Evolutionary conservation across 2,113 vertebrate genomes (phyloP), one percentile per base, ranked within the genome.

Genomic region (Sorex araneus): DNA sequence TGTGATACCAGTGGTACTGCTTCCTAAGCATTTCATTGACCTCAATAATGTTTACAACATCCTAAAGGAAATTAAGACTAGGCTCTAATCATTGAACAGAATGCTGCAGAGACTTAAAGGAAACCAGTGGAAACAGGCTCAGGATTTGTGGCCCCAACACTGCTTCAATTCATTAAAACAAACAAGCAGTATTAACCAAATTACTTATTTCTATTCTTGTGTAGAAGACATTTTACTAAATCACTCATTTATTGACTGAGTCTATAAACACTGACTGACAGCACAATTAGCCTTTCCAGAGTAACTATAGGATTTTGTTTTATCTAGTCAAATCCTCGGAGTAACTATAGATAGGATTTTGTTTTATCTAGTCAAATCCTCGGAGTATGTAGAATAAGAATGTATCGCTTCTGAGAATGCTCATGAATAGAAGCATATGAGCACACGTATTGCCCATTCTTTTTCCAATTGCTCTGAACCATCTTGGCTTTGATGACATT

Each of bases 11-110:
- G 0, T 75, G 16, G 4, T 60, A 1, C 9, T 70, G 8, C 32
- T 90, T 94, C 10, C 47, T 75, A 95, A 94, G 94, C 67, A 76
- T 78, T 7, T 77, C 16, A 85, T 63, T 89, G 64, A 92, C 90
- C 45, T 74, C 28, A 70, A 80, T 9, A 66, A 92, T 66, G 11
- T 54, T 87, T 84, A 81, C 78, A 85, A 60, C 69, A 73, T 45
- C 10, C 25, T 28, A 64, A 87, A 64, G 36, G 84, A 84, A 70
- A 18, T 3, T 30, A 70, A 54, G 12, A 47, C 15, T 84, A 8
- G 92, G 9, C 40, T 84, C 16, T 90, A 50, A 25, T 82, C 13
- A 63, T 27, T 50, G 54, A 69, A 54, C 63, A 4, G 34, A 80
- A 66, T 63, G 15, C 45, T 69, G 67, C 45, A 13, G 3, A 75